Conservation (phyloP, 37 sponge, comb jelly and placozoan species). For the Theonella swinhoei region DNA sequence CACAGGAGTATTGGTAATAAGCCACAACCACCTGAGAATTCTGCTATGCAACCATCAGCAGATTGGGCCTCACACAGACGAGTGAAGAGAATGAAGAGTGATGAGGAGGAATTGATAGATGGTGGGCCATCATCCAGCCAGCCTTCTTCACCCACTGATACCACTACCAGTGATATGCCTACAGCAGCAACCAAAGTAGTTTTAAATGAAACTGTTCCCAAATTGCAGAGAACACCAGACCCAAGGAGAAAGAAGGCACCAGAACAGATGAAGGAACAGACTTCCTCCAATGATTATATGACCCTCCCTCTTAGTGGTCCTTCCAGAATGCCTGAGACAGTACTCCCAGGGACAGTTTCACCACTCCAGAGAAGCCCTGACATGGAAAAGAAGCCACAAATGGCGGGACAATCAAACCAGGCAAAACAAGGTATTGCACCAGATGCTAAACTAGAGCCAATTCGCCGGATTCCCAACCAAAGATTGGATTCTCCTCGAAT, state of each 20-base stretch:
- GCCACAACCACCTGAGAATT: no score
- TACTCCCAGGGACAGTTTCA: neutral
- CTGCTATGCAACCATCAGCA: no score
- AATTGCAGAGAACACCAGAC: neutral
- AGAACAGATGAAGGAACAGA: no score
- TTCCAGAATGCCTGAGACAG: neutral
- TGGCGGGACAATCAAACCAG: no score
- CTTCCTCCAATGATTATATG: no score
- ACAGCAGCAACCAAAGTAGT: neutral
- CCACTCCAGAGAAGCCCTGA: neutral
- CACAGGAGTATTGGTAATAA: no score
- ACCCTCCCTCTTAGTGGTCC: neutral
- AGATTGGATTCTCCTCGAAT: neutral
- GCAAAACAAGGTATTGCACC: neutral
- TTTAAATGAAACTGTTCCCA: no score
- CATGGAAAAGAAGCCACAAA: neutral
- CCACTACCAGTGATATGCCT: neutral
- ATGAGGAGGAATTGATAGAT: neutral
- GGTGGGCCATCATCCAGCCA: neutral
- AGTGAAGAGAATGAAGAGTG: neutral
- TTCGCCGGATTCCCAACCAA: neutral
- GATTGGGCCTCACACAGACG: neutral
- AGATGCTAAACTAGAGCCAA: neutral
- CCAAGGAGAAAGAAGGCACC: neutral
- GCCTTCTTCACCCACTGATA: neutral